phyloP scores from a whole-genome alignment of 2,113 vertebrate species.

The Tautogolabrus adspersus region DNA sequence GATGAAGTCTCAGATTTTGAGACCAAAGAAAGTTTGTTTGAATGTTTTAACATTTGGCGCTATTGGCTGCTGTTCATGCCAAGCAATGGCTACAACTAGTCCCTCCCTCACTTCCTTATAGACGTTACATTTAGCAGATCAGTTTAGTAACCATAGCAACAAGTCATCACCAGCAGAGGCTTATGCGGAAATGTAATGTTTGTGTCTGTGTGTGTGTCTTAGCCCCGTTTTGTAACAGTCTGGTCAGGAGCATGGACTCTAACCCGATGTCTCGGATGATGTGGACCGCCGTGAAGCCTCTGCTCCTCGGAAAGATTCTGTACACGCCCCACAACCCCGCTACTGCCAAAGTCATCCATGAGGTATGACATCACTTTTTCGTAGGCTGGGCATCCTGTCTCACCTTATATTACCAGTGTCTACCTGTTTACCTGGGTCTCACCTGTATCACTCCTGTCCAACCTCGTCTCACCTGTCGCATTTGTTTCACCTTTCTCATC shows the following conservation, averaged over 20 bases:
- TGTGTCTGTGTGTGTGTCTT: constrained; percentile 14
- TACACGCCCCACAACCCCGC: constrained; percentile 94
- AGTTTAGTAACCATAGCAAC: too few relatives aligned
- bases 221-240: constrained; percentile 96
- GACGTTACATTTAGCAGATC: too few relatives aligned
- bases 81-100: too few relatives aligned
- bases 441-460: not conserved
- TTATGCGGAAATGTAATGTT: not conserved
- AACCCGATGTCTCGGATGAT: constrained; percentile 96
- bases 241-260: constrained; percentile 94
- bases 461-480: not conserved
- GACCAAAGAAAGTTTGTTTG: too few relatives aligned
- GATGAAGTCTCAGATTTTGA: too few relatives aligned
- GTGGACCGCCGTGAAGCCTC: constrained; percentile 94
- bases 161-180: too few relatives aligned
- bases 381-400: not conserved
- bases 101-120: too few relatives aligned
- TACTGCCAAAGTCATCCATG: constrained; percentile 89
- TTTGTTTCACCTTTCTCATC: too few relatives aligned
- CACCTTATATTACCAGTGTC: not conserved
- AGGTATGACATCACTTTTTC: constrained; percentile 81
- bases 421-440: not conserved
- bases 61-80: too few relatives aligned
- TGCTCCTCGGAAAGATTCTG: constrained; percentile 95
- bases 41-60: too few relatives aligned